phyloP scores from a whole-genome alignment of 2,113 vertebrate genomes.

The Plectropomus leopardus region DNA sequence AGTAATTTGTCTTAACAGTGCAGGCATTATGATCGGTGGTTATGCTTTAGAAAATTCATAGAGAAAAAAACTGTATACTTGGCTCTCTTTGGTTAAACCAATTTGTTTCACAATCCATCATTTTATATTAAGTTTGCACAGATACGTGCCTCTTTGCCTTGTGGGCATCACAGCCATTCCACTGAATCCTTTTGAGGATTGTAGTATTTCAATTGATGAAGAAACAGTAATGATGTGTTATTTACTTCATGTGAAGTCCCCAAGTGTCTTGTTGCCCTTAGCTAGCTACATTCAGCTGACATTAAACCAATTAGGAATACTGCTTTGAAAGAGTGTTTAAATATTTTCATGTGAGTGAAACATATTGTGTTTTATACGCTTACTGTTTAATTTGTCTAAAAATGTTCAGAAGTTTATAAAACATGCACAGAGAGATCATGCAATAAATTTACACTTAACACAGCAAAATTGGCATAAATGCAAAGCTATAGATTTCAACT shows the following conservation, averaged over 20 bases:
- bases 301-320: conserved; percentile 48
- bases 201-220: conserved; percentile 9
- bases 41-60: neutral
- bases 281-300: conserved; percentile 29
- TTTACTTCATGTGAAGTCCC: conserved; percentile 23
- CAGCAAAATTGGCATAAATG: conserved; percentile 5
- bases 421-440: neutral
- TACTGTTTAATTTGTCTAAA: neutral
- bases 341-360: conserved; percentile 1
- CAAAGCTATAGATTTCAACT: neutral
- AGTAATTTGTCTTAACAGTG: neutral
- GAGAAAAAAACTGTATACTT: neutral
- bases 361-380: neutral
- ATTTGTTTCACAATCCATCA: conserved; percentile 14
- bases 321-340: neutral
- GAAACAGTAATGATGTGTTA: conserved; percentile 5
- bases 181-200: conserved; percentile 2
- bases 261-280: conserved; percentile 24
- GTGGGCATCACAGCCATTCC: neutral
- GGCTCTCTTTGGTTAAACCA: neutral
- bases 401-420: neutral
- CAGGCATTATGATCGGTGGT: neutral
- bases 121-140: conserved; percentile 7
- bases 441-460: neutral
- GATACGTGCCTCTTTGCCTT: conserved; percentile 7